Conservation (phyloP, 2,888 invertebrate species). For the Volucella inflata region DNA sequence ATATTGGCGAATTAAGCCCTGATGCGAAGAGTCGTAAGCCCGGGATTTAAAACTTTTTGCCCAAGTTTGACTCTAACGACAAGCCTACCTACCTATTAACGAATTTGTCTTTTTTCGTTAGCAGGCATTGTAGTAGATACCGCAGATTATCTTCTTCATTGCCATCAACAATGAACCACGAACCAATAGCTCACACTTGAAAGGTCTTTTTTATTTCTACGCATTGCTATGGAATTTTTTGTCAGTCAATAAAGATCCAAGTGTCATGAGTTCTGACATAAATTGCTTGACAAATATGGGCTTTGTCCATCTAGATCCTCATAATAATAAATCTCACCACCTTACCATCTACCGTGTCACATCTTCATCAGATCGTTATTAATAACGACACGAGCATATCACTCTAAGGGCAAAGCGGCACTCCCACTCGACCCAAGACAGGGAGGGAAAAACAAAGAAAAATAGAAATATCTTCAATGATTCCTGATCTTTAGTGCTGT, state of each 20-base stretch:
- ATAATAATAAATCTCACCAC: conserved; percentile 45
- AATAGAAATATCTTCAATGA: neutral
- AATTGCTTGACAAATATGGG: conserved; percentile 12
- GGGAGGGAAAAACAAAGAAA: neutral
- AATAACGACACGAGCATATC: conserved; percentile 23
- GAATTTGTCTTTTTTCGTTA: too few species aligned
- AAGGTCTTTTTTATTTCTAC: neutral
- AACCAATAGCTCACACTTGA: neutral
- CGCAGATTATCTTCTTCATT: too few species aligned
- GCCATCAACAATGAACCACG: too few species aligned
- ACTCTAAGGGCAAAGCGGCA: conserved; percentile 25
- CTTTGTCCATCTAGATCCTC: neutral
- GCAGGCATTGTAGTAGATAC: too few species aligned
- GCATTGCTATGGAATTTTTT: neutral
- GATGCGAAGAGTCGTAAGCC: too few species aligned
- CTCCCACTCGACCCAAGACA: conserved; percentile 46
- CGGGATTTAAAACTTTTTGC: too few species aligned
- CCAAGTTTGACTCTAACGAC: too few species aligned
- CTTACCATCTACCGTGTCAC: conserved; percentile 18
- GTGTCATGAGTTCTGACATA: conserved; percentile 11
- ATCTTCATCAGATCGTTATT: conserved; percentile 49
- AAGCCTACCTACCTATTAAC: too few species aligned
- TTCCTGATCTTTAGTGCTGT: conserved; percentile 53
- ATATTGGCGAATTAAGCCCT: too few species aligned
- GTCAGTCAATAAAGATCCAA: conserved; percentile 1